Conservation (phyloP, 2,113 vertebrate species). For the Channa maculata region DNA sequence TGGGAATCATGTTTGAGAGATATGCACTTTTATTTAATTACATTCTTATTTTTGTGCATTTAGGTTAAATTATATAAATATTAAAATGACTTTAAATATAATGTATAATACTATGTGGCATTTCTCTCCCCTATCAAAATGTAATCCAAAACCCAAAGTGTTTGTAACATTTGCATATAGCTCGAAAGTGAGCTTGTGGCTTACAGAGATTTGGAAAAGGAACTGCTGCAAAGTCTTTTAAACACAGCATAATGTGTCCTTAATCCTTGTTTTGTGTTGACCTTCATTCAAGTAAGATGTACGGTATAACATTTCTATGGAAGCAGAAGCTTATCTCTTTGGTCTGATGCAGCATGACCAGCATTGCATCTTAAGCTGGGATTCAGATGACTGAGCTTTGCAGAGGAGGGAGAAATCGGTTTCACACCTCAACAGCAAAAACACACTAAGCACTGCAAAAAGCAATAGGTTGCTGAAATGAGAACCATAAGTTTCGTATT, state of each 20-base stretch:
- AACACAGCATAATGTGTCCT: background rate
- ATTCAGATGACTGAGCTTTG: constrained; percentile 47
- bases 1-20: no score
- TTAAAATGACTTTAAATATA: background rate
- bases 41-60: background rate
- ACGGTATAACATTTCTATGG: constrained; percentile 19
- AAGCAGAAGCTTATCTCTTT: constrained; percentile 9
- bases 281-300: constrained; percentile 26
- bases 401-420: constrained; percentile 39
- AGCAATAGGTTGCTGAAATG: constrained; percentile 30
- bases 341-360: constrained; percentile 13
- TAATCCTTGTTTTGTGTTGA: constrained; percentile 47
- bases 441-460: constrained; percentile 17
- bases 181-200: background rate
- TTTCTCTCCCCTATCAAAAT: background rate
- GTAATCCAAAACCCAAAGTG: background rate
- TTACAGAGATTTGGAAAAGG: background rate
- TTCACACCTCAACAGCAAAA: constrained; percentile 52
- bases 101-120: background rate
- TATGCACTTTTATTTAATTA: no score
- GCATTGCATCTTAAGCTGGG: constrained; percentile 14
- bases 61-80: background rate
- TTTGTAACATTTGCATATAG: background rate
- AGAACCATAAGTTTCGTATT: constrained; percentile 36
- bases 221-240: background rate